Conservation (phyloP, 2,113 vertebrate genomes). For the Onychostruthus taczanowskii region DNA sequence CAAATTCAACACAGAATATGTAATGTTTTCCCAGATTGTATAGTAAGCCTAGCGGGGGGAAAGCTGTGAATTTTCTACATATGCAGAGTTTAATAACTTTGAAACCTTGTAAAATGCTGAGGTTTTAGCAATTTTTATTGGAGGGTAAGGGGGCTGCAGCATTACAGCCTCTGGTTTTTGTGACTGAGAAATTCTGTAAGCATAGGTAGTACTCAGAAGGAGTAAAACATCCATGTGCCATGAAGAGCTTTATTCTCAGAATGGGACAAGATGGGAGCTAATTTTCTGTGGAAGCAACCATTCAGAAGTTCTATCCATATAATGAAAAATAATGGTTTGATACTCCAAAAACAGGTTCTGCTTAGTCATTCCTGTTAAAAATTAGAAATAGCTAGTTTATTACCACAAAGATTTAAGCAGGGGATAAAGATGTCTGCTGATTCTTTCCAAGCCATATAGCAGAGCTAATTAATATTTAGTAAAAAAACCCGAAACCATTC, state of each 20-base stretch:
- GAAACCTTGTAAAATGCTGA: not conserved
- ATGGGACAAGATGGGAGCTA: not conserved
- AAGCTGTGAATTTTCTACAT: not conserved
- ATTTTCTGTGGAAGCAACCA: not conserved
- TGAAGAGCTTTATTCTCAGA: not conserved
- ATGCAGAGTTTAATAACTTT: not conserved
- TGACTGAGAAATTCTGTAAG: not conserved
- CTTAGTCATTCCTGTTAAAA: not conserved
- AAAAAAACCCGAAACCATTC: not conserved
- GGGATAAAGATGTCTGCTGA: not conserved
- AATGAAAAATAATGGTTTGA: not conserved
- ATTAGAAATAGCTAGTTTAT: not conserved
- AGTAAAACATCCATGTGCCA: not conserved
- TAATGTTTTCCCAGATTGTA: not conserved
- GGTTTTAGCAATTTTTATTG: not conserved
- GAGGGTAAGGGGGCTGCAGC: accelerated
- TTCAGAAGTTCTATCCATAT: not conserved
- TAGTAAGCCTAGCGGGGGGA: accelerated
- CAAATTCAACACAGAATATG: not conserved
- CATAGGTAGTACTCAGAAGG: not conserved
- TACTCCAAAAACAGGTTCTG: not conserved
- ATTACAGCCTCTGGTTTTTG: not conserved
- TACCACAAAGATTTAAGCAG: not conserved
- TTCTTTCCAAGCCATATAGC: not conserved
- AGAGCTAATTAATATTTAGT: not conserved